A percentile compares a stretch with the other conserved stretches of the same genome.
Evolutionary conservation across 2,113 vertebrate species (phyloP).

Genomic region (Python bivittatus): DNA sequence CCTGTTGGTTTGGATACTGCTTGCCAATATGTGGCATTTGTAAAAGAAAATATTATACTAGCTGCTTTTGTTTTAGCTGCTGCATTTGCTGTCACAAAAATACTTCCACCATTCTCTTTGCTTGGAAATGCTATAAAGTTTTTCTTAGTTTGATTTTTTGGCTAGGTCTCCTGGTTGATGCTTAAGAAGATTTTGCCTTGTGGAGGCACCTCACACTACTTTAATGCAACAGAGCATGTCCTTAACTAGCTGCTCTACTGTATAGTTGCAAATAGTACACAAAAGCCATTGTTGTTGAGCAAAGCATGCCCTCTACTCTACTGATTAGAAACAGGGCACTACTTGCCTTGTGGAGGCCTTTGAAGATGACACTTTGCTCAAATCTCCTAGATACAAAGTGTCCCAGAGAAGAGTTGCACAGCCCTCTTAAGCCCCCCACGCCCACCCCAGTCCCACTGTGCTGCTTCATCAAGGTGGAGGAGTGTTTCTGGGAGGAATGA

Average conservation of each 20-base stretch:
- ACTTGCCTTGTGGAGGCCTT: not conserved
- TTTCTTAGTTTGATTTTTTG: not conserved
- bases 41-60: not conserved
- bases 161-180: not conserved
- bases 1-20: not conserved
- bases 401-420: not conserved
- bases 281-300: not conserved
- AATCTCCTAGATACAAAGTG: not conserved
- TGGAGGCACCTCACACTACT: not conserved
- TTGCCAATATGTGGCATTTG: not conserved
- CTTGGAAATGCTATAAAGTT: not conserved
- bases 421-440: not conserved
- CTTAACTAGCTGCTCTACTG: not conserved
- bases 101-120: not conserved
- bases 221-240: not conserved
- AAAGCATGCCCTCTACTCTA: not conserved
- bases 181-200: not conserved
- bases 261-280: not conserved
- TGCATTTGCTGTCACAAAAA: not conserved
- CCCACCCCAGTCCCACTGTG: not conserved
- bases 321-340: not conserved
- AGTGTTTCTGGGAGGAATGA: not conserved
- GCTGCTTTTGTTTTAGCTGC: not conserved
- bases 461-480: not conserved
- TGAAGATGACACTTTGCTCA: not conserved